Base-by-base conservation (phyloP, 2,113 vertebrate species). In the Phocoena phocoena region DNA sequence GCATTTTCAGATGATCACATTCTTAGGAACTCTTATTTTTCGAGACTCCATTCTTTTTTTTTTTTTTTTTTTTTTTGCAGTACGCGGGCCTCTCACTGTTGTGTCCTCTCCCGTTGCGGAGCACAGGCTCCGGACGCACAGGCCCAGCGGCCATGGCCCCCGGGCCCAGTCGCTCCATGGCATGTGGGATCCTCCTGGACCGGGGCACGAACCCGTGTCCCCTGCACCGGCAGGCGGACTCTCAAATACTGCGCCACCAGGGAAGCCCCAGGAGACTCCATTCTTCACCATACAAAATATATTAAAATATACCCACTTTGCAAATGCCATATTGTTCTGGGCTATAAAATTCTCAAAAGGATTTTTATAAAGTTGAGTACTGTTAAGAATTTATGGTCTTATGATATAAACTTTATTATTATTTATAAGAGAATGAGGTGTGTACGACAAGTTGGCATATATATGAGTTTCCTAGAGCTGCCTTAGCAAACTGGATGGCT, bases 131-230 rank as follows among this genome's bases (percentile, higher is more conserved):
- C 0, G 2, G 44, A 47, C 9, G 44, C 44, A 1, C 44, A 47
- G 44, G 44, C 44, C 44, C 9, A 8, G 44, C 44, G 44, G 44
- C 44, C 44, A 47, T 47, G 44, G 44, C 44, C 2, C 44, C 2
- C 10, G 44, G 44, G 44, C 10, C 44, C 44, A 2, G 44, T 10
- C 2, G 9, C 44, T 47, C 44, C 44, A 0, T 0, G 10, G 44
- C 44, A 47, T 10, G 44, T 47, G 44, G 44, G 44, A 47, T 47
- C 44, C 2, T 47, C 44, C 44, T 0, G 44, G 44, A 47, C 10
- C 44, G 9, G 44, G 44, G 44, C 2, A 47, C 9, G 44, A 47
- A 44, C 44, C 44, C 7, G 8, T 44, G 44, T 44, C 44, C 44
- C 2, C 44, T 44, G 44, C 44, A 44, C 10, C 44, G 44, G 44